phyloP scores from a whole-genome alignment of 2,113 vertebrate species.

The Ibidorhyncha struthersii region DNA sequence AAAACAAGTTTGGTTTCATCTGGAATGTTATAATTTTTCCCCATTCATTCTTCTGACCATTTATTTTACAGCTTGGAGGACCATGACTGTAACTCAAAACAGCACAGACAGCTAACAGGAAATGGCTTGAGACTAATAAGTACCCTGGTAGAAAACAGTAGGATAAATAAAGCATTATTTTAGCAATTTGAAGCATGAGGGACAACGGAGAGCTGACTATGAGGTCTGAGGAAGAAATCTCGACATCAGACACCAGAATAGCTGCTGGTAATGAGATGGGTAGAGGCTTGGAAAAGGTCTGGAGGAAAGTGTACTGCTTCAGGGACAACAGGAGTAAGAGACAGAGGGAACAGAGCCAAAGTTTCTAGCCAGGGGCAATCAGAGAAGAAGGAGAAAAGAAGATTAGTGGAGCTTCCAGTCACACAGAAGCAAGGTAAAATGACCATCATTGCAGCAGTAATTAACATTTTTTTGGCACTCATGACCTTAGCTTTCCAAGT shows the following conservation, averaged over 20 bases:
- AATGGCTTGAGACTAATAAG: neutral
- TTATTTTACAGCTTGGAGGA: neutral
- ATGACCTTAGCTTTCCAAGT: neutral
- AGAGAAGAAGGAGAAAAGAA: neutral
- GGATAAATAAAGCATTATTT: neutral
- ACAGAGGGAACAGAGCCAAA: neutral
- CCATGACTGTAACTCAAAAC: neutral
- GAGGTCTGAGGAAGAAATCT: neutral
- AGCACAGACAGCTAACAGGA: neutral
- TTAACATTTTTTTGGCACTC: neutral
- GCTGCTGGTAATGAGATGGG: neutral
- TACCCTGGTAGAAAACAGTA: neutral
- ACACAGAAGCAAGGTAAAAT: neutral
- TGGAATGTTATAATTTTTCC: neutral
- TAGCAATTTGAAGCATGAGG: neutral
- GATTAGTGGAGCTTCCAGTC: neutral
- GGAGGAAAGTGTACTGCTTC: neutral
- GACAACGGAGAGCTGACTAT: neutral
- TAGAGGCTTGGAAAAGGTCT: neutral
- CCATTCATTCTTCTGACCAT: neutral
- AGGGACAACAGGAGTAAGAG: neutral
- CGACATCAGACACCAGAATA: neutral
- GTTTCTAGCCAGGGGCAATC: neutral
- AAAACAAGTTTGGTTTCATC: neutral
- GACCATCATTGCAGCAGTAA: neutral